phyloP scores from a whole-genome alignment of 2,113 vertebrate genomes.

The Fregata magnificens region DNA sequence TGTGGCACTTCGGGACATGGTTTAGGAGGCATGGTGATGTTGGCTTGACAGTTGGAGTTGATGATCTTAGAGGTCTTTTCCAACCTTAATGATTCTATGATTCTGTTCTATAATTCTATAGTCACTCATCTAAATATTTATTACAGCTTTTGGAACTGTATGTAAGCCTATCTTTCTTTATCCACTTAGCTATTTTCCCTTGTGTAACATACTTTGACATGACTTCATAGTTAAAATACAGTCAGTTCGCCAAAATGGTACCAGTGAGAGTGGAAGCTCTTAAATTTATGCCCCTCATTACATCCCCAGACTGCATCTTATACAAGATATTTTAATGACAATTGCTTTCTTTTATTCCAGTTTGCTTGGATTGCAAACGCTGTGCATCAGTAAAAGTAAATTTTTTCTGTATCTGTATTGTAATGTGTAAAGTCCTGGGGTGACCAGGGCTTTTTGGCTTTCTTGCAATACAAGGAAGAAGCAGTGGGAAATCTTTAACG shows the following conservation, averaged over 20 bases:
- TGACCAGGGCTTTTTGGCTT: background rate
- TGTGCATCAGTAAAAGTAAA: background rate
- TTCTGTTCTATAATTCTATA: too few relatives aligned
- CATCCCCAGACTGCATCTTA: background rate
- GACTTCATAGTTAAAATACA: background rate
- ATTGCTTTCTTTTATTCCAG: background rate
- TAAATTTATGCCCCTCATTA: background rate
- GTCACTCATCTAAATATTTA: background rate
- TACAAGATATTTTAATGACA: background rate
- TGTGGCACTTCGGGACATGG: too few relatives aligned
- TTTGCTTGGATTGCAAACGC: background rate
- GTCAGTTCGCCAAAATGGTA: background rate
- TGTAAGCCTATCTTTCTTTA: background rate
- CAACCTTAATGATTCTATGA: too few relatives aligned
- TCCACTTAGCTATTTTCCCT: background rate
- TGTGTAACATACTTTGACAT: background rate
- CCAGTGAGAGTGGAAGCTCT: background rate
- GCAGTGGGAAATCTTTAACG: background rate
- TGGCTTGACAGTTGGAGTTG: too few relatives aligned
- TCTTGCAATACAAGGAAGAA: background rate
- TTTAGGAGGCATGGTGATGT: too few relatives aligned
- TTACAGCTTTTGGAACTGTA: background rate
- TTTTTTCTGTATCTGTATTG: background rate
- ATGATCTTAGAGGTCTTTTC: too few relatives aligned
- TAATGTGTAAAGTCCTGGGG: background rate